Evolutionary conservation across 1,140 invertebrate genomes (phyloP).

Genomic region (Rhyzopertha dominica): DNA sequence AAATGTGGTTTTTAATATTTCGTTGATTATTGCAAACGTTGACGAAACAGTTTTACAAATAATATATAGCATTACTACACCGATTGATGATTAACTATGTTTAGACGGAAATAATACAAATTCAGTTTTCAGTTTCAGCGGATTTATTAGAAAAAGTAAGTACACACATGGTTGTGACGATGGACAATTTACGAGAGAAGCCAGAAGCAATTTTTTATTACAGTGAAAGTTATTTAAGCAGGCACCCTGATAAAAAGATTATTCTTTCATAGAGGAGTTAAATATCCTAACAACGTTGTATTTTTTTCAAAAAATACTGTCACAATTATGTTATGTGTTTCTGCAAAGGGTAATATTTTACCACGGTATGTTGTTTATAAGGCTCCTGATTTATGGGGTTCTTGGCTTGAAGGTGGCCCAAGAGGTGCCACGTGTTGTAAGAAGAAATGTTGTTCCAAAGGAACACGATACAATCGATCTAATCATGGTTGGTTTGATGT

Average conservation of each 20-base stretch:
- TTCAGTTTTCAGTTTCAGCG: too few relatives aligned
- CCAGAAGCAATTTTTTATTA: too few relatives aligned
- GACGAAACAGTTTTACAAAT: too few relatives aligned
- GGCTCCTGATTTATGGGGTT: conserved; percentile 2
- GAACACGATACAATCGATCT: conserved; percentile 1
- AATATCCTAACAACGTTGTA: conserved; percentile 1
- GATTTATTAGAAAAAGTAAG: too few relatives aligned
- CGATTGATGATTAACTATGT: too few relatives aligned
- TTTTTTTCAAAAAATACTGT: conserved; percentile 3
- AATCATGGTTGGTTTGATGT: conserved; percentile 5
- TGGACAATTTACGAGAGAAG: too few relatives aligned
- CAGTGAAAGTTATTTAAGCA: too few relatives aligned
- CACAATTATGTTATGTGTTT: conserved; percentile 6
- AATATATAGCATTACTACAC: too few relatives aligned
- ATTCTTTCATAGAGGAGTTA: conserved; percentile 3
- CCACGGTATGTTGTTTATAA: conserved; percentile 5
- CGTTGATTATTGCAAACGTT: too few relatives aligned
- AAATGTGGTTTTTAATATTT: too few relatives aligned
- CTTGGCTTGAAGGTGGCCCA: conserved; percentile 2
- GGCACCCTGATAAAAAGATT: background rate
- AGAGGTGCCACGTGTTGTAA: conserved; percentile 6
- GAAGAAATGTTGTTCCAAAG: conserved; percentile 5
- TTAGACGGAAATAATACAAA: too few relatives aligned
- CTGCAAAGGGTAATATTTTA: conserved; percentile 2
- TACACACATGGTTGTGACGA: too few relatives aligned